Evolutionary conservation across 64 coral and sea anemone species (phyloP), one percentile per base, ranked within the genome.

Genomic region (Trachythela sp.): DNA sequence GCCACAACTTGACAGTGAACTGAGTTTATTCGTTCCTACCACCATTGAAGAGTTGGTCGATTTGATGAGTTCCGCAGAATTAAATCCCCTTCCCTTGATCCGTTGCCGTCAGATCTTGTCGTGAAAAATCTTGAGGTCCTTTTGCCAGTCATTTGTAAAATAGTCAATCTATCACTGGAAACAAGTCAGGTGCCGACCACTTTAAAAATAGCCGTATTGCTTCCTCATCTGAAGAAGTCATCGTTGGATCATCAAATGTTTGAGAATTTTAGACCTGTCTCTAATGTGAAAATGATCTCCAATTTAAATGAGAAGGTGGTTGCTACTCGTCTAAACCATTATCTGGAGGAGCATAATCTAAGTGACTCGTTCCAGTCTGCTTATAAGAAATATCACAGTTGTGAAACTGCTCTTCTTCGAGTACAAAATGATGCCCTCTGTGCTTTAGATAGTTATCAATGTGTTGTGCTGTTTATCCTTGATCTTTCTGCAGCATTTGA

Each of bases 91-190:
- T 60, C 85, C 36, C 52, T 87, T 0, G 85, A 87, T 49, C 85
- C 85, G 51, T 40, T 88, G 59, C 86, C 58, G 42, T 70, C 54
- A 54, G 52, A 48, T 64, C 58, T 88, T 88, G 86, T 88, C 3
- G 2, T 22, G 17, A 88, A 68, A 50, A 88, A 88, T 88, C 36
- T 70, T 24, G 86, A 88, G 59, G 85, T 87, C 56, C 85, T 87
- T 49, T 5, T 87, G 85, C 85, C 85, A 87, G 85, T 87, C 85
- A 87, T 87, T 87, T 87, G 85, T 27, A 60, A 87, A 54, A 87
- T 87, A 54, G 85, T 87, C 36, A 87, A 87, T 49, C 40, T 87
- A 49, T 87, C 50, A 32, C 85, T 87, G 4, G 52, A 59, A 8
- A 38, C 49, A 54, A 35, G 80, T 84, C 80, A 84, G 80, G 80